Conservation (phyloP, 30 jellyfish, hydroid and myxozoan genomes). For the Euphysa ruthae region DNA sequence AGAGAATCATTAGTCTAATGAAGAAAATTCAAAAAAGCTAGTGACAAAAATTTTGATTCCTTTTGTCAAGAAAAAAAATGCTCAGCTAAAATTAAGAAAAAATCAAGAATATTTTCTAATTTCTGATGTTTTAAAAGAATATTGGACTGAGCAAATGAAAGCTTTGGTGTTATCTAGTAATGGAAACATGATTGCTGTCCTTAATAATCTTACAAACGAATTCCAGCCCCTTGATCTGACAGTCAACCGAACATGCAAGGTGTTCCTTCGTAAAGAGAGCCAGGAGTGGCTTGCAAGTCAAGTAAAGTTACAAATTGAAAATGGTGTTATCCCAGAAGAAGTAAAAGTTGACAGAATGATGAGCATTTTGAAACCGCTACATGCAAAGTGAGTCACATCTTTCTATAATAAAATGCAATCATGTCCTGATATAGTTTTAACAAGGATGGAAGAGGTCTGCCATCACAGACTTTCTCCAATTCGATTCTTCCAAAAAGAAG, state of each 20-base stretch:
- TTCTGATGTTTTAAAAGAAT: constrained; percentile 11
- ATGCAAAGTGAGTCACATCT: neutral
- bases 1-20: no score
- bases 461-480: no score
- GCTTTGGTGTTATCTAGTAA: no score
- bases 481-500: no score
- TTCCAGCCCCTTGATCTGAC: constrained; percentile 13
- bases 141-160: constrained; percentile 33
- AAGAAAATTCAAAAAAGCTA: no score
- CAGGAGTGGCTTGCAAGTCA: constrained; percentile 27
- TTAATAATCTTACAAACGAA: no score
- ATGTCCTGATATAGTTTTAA: no score
- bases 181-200: no score
- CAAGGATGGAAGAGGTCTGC: no score
- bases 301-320: constrained; percentile 12
- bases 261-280: constrained; percentile 14
- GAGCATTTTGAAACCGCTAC: neutral
- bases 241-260: constrained; percentile 17
- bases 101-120: constrained; percentile 16
- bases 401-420: no score
- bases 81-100: no score
- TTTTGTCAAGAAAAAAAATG: no score
- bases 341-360: neutral
- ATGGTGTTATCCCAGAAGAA: neutral
- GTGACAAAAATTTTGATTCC: neutral